Evolutionary conservation across 2,797 vertebrate species (phyloP).

Genomic region (Cryptoprocta ferox): DNA sequence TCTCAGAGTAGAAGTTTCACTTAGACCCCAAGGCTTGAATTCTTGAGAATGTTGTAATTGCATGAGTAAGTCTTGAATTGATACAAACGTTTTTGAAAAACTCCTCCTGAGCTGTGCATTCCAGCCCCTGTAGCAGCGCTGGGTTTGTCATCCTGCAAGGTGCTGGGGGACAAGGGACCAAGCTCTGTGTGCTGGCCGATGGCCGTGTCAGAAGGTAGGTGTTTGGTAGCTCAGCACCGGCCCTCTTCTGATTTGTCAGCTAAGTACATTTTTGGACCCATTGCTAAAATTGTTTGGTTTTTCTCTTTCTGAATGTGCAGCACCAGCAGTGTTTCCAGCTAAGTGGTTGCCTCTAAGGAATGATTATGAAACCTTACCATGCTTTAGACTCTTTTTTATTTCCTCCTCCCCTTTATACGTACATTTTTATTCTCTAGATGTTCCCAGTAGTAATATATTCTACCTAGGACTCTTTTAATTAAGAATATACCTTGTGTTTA

Average conservation of each 20-base stretch:
- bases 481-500: neutral
- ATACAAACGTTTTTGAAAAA: neutral
- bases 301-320: conserved; percentile 70
- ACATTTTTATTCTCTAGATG: conserved; percentile 24
- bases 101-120: neutral
- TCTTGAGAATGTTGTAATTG: neutral
- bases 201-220: conserved; percentile 59
- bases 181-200: conserved; percentile 63
- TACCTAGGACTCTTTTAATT: conserved; percentile 46
- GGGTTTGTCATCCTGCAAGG: conserved; percentile 3
- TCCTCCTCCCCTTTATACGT: conserved; percentile 47
- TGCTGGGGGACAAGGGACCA: conserved; percentile 64
- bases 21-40: neutral
- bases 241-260: conserved; percentile 70
- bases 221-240: conserved; percentile 33
- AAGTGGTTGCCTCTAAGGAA: conserved; percentile 71
- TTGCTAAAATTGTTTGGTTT: conserved; percentile 80
- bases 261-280: conserved; percentile 79
- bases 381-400: conserved; percentile 41
- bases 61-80: neutral
- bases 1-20: conserved; percentile 27
- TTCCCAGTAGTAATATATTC: neutral
- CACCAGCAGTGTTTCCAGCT: conserved; percentile 68
- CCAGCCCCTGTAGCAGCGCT: neutral
- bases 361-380: conserved; percentile 50